Evolutionary conservation across 2,888 invertebrate species (phyloP), one percentile per base, ranked within the genome.

Genomic region (Cosmorhoe ocellata): DNA sequence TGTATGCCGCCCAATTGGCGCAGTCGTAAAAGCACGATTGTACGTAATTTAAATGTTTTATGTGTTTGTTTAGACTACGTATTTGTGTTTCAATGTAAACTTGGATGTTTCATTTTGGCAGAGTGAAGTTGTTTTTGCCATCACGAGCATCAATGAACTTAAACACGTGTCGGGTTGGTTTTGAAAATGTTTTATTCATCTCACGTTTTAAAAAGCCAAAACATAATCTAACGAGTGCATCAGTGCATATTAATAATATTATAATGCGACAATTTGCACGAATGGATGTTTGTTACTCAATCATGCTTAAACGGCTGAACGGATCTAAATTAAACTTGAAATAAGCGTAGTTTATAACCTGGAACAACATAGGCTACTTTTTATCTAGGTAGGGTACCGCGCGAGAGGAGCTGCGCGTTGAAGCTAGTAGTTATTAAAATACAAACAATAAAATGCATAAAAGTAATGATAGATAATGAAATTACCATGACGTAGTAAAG

Each of bases 1-100:
- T 74, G 66, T 69, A 56, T 58, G 51, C 56, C 43, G 40, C 61
- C 58, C 65, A 64, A 74, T 74, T 67, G 62, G 64, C 51, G 56
- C 53, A 61, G 58, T 69, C 62, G 67, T 73, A 68, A 63, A 70
- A 71, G 63, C 58, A 63, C 50, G 36, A 51, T 55, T 54, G 51
- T 50, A 39, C 32, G 46, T 55, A 44, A 48, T 53, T 49, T 53
- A 44, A 53, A 45, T 53, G 53, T 34, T 53, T 48, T 48, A 53
- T 44, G 47, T 31, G 39, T 53, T 53, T 51, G 34, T 47, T 50
- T 46, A 33, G 43, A 28, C 38, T 52, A 33, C n/a, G 14, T 26
- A 33, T 46, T 41, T 42, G 46, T 42, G 38, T 43, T 43, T 38
- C 34, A 47, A 39, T 43, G 41, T 37, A 46, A 45, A 44, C 49